Evolutionary conservation across 2,113 vertebrate genomes (phyloP), one percentile per base, ranked within the genome.

Genomic region (Colius striatus): DNA sequence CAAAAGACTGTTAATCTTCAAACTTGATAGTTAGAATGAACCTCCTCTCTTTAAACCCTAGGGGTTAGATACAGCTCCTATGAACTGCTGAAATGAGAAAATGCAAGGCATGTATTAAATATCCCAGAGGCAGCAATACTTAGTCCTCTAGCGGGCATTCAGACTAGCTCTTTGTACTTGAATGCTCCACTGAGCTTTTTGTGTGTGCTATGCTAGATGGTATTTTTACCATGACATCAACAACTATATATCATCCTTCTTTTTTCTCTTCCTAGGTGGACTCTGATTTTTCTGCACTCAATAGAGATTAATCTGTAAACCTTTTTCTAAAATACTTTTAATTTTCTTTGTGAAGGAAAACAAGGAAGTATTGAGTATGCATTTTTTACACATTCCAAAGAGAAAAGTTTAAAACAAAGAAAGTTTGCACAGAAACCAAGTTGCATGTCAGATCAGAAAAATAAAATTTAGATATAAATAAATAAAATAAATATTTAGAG

Each of bases 1-100:
- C 94, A 96, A 94, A 94, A 77, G 88, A 94, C 86, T 93, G 95
- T 95, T 96, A 97, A 96, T 96, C 94, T 96, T 97, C 96, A 96
- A 96, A 90, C 93, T 87, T 92, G 92, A 92, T 92, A 95, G 91
- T 91, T 81, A 95, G 90, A 92, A 94, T 85, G 93, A 95, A 94
- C 95, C 92, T 89, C 90, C 95, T 62, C 88, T 90, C 77, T 92
- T 91, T 95, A 95, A 95, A 89, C 91, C 95, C 85, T 86, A 88
- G 91, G 89, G 91, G 89, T 90, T 95, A 84, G 84, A 92, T 94
- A 90, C 89, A 91, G 93, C 89, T 96, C 88, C 61, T 86, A 96
- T 74, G 95, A 96, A 94, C 94, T 89, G 84, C 91, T 96, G 95
- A 95, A 96, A 97, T 87, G 87, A 93, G 93, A 96, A 96, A 97